These are phyloP conservation scores for Scophthalmus maximus DNA, from an alignment of 2,113 vertebrate genomes.

Conservation along the genomic window DNA sequence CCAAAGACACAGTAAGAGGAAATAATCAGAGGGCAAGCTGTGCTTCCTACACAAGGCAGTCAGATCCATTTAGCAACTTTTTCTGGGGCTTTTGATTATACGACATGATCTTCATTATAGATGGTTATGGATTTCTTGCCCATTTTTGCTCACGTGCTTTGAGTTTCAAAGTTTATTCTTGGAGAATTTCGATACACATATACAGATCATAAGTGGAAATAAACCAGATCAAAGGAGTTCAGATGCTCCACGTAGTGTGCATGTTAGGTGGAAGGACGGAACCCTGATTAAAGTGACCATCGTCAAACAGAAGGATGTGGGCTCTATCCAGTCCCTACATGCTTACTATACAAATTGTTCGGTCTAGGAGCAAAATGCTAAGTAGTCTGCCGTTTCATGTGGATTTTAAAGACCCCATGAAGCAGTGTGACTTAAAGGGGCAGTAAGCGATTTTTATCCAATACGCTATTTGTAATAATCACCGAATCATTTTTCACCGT, in stretches of 20 bases:
- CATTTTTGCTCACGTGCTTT: not conserved
- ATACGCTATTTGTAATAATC: too few relatives aligned
- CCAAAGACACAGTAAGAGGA: not conserved
- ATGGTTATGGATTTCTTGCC: not conserved
- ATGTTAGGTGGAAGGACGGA: not conserved
- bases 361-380: not conserved
- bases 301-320: too few relatives aligned
- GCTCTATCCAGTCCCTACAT: too few relatives aligned
- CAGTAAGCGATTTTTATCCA: too few relatives aligned
- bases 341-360: too few relatives aligned
- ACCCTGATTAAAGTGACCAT: not conserved
- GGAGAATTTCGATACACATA: not conserved
- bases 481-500: too few relatives aligned
- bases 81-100: not conserved
- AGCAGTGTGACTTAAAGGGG: not conserved
- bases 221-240: not conserved
- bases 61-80: not conserved
- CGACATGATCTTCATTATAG: not conserved
- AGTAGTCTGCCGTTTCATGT: not conserved
- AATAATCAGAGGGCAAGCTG: too few relatives aligned
- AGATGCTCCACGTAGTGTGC: not conserved
- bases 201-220: not conserved
- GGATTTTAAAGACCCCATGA: not conserved
- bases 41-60: too few relatives aligned
- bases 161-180: not conserved